phyloP scores from a whole-genome alignment of 92 coral and sea anemone genomes.

The Heteractis magnifica region DNA sequence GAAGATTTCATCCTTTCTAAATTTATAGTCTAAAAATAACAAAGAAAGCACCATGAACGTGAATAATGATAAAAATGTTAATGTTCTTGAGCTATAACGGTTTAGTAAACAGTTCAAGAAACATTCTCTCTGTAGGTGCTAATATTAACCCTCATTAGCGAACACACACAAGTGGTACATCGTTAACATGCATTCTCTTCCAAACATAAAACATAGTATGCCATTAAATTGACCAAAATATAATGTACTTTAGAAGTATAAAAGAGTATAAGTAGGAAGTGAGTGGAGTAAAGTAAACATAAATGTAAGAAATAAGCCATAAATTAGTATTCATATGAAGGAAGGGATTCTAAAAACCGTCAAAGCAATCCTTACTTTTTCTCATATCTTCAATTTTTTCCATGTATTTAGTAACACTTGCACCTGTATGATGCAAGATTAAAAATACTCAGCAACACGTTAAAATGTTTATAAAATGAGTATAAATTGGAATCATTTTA shows the following conservation, averaged over 20 bases:
- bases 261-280: no score
- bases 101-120: no score
- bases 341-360: not conserved
- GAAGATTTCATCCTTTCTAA: constrained; percentile 94
- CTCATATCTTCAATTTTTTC: constrained; percentile 89
- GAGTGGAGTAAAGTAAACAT: no score
- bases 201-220: no score
- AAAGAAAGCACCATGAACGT: not conserved
- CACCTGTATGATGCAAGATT: constrained; percentile 45
- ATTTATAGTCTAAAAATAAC: constrained; percentile 82
- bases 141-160: no score
- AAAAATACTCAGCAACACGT: not conserved
- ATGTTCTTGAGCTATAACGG: not conserved
- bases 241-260: no score
- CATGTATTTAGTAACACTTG: constrained; percentile 83
- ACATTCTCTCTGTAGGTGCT: no score
- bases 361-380: constrained; percentile 57
- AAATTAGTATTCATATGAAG: not conserved
- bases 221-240: no score
- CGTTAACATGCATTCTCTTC: no score
- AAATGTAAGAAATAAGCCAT: no score
- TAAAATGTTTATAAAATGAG: not conserved
- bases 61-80: not conserved
- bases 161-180: no score
- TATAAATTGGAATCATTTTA: not conserved